A percentile compares a stretch with the other conserved stretches of the same genome.
phyloP scores from a whole-genome alignment of 53 echinoderm and acorn worm species.

The Mesocentrotus franciscanus region DNA sequence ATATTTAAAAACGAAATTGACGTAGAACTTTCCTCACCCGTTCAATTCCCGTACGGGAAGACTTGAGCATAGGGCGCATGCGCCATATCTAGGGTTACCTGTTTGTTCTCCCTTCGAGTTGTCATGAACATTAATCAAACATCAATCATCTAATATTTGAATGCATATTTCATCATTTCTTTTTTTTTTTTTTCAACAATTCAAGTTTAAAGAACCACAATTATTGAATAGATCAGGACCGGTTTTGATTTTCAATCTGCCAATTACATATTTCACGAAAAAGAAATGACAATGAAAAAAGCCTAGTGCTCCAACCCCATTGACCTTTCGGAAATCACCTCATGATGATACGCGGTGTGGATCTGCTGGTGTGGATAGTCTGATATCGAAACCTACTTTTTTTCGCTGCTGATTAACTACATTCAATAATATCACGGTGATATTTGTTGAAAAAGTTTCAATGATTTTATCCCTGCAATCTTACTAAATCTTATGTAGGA shows the following conservation, averaged over 20 bases:
- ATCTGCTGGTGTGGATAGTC: not conserved
- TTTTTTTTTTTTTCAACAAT: not conserved
- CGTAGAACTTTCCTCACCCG: not conserved
- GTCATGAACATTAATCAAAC: not conserved
- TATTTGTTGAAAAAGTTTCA: too few relatives aligned
- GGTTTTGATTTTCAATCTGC: not conserved
- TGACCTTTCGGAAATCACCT: conserved; percentile 38
- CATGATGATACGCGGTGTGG: too few relatives aligned
- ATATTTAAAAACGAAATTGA: not conserved
- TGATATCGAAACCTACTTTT: not conserved
- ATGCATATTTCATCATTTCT: not conserved
- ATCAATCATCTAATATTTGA: not conserved
- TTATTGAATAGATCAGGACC: not conserved
- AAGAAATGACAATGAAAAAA: not conserved
- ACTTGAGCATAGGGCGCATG: conserved; percentile 60
- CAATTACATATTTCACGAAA: not conserved
- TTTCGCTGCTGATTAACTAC: too few relatives aligned
- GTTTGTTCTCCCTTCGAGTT: conserved; percentile 14
- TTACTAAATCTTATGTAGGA: too few relatives aligned
- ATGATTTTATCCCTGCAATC: too few relatives aligned
- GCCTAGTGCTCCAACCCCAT: not conserved
- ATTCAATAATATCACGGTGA: too few relatives aligned
- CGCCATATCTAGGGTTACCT: conserved; percentile 58
- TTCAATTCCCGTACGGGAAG: conserved; percentile 61
- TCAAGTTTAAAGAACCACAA: not conserved